Evolutionary conservation across 2,797 vertebrate genomes (phyloP).

Genomic region (Anas acuta): DNA sequence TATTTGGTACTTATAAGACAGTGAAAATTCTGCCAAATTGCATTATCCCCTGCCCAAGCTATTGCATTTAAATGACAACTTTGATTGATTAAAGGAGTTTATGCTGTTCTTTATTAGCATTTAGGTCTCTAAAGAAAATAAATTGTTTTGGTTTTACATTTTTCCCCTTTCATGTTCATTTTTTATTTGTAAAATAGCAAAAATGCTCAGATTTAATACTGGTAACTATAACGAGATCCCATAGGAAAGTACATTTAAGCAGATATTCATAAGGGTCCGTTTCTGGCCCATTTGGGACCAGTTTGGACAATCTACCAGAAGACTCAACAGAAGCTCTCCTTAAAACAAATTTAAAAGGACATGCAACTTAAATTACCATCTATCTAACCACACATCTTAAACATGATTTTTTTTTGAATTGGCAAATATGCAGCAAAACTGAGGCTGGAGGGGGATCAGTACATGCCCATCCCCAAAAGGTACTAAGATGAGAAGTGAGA

Average conservation of each 20-base stretch:
- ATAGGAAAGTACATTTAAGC: background rate
- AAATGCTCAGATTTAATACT: background rate
- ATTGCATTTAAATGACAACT: constrained; percentile 62
- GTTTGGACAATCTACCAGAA: background rate
- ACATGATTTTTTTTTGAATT: background rate
- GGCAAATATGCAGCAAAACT: background rate
- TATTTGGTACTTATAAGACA: constrained; percentile 58
- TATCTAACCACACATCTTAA: background rate
- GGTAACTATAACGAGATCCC: background rate
- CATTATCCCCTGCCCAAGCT: constrained; percentile 34
- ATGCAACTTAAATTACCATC: background rate
- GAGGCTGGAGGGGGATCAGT: background rate
- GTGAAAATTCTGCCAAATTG: constrained; percentile 47
- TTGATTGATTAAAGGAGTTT: constrained; percentile 62
- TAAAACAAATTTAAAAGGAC: background rate
- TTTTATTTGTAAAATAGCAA: constrained; percentile 1
- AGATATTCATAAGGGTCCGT: background rate
- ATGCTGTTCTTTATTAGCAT: constrained; percentile 51
- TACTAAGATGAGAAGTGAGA: background rate
- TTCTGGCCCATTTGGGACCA: background rate
- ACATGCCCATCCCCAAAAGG: background rate
- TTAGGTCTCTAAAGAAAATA: constrained; percentile 32
- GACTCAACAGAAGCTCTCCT: background rate
- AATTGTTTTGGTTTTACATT: constrained; percentile 12
- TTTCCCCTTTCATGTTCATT: background rate